Conservation (phyloP, 2,888 invertebrate genomes). For the Chymomyza fuscimana region DNA sequence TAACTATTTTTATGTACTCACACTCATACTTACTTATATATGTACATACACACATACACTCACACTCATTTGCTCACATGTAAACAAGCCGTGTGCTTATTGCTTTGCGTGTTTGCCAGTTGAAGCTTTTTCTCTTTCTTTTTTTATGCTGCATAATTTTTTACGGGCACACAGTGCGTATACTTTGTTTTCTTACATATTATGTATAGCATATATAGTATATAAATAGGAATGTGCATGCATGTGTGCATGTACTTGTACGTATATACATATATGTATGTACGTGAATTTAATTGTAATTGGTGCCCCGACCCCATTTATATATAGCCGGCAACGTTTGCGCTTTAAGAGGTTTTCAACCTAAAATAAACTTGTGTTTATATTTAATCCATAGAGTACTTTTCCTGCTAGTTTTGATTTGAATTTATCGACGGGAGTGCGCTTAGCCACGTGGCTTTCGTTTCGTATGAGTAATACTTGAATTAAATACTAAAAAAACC, state of each 20-base stretch:
- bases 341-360: slow-evolving; percentile 48
- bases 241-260: slow-evolving; percentile 4
- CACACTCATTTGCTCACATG: not conserved
- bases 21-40: slow-evolving; percentile 12
- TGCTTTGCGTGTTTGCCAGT: slow-evolving; percentile 51
- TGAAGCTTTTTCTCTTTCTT: slow-evolving; percentile 37
- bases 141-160: slow-evolving; percentile 31
- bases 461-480: slow-evolving; percentile 51
- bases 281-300: slow-evolving; percentile 31
- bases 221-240: not conserved
- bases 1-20: slow-evolving; percentile 46
- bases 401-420: slow-evolving; percentile 1
- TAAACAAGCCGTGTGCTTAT: slow-evolving; percentile 16
- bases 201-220: not conserved
- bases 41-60: slow-evolving; percentile 19
- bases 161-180: not conserved
- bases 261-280: too few relatives aligned
- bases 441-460: slow-evolving; percentile 22
- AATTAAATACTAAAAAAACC: slow-evolving; percentile 56
- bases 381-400: slow-evolving; percentile 42
- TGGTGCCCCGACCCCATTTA: slow-evolving; percentile 26
- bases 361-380: slow-evolving; percentile 36
- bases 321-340: not conserved
- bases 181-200: slow-evolving; percentile 1
- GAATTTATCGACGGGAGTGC: not conserved